A percentile compares a stretch with the other conserved stretches of the same genome.
phyloP scores from a whole-genome alignment of 2,797 vertebrate genomes.

The Myotis planiceps region DNA sequence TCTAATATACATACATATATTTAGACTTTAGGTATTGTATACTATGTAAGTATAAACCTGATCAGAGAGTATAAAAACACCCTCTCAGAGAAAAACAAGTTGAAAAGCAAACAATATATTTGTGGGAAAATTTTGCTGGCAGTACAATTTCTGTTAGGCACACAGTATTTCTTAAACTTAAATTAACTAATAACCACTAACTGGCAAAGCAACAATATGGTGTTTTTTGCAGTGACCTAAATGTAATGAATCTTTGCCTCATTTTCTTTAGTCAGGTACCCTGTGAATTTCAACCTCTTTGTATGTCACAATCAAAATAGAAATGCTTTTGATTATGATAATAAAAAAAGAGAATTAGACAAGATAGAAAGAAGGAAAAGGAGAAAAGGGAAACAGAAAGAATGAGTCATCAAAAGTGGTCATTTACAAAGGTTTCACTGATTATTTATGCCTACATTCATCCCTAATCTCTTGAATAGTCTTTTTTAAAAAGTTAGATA shows the following conservation, averaged over 20 bases:
- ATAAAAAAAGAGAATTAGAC: background rate
- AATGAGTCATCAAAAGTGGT: background rate
- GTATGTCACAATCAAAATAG: background rate
- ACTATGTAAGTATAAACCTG: background rate
- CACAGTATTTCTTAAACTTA: background rate
- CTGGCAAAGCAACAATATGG: background rate
- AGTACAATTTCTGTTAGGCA: background rate
- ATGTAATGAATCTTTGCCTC: background rate
- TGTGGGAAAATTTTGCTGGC: background rate
- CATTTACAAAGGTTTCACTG: background rate
- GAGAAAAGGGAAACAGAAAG: background rate
- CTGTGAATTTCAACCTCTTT: background rate
- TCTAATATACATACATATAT: background rate
- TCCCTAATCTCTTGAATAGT: background rate
- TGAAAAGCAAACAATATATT: background rate
- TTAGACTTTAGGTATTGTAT: background rate
- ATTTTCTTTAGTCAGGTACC: background rate
- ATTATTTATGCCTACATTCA: background rate
- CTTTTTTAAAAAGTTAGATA: background rate
- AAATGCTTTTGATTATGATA: background rate
- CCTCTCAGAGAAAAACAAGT: slow-evolving; percentile 17
- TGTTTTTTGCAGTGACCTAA: background rate
- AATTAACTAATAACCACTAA: background rate
- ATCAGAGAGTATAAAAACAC: background rate
- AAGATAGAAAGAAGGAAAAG: background rate